Percentiles rank a stretch among this genome's conserved stretches.
These are phyloP conservation scores for Aelia acuminata DNA, from an alignment of 2,888 invertebrate genomes.

Conservation along the genomic window DNA sequence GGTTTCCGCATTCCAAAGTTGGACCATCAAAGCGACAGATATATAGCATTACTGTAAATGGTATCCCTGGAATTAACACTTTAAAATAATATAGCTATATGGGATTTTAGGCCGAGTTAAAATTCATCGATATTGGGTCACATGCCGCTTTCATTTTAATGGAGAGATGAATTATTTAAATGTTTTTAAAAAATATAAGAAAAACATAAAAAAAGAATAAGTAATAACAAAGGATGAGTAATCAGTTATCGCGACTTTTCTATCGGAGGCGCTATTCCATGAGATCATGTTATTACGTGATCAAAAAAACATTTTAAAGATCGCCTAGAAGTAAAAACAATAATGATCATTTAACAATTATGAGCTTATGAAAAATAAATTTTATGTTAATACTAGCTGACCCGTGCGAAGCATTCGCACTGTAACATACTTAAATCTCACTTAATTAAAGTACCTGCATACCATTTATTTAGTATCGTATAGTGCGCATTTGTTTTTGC, in stretches of 20 bases:
- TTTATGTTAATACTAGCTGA: too few relatives aligned
- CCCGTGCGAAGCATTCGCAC: too few relatives aligned
- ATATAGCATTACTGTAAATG: not conserved
- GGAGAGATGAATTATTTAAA: not conserved
- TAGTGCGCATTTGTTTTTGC: too few relatives aligned
- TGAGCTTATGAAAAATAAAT: not conserved
- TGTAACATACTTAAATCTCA: too few relatives aligned
- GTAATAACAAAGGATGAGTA: not conserved
- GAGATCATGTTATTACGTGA: slow-evolving; percentile 1
- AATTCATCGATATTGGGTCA: not conserved
- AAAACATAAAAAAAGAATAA: not conserved
- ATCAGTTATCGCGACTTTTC: not conserved
- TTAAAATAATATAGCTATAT: too few relatives aligned
- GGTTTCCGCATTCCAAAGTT: not conserved
- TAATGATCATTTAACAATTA: not conserved
- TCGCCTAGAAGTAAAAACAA: not conserved
- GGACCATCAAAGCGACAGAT: not conserved
- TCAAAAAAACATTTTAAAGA: not conserved
- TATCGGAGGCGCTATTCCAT: not conserved
- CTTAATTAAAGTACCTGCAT: too few relatives aligned
- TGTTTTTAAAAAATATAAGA: not conserved
- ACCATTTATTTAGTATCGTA: too few relatives aligned
- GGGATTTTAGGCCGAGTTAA: too few relatives aligned
- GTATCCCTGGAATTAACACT: not conserved
- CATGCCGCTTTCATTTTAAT: not conserved